phyloP scores from a whole-genome alignment of 2,888 invertebrate species.

The Cephus spinipes region DNA sequence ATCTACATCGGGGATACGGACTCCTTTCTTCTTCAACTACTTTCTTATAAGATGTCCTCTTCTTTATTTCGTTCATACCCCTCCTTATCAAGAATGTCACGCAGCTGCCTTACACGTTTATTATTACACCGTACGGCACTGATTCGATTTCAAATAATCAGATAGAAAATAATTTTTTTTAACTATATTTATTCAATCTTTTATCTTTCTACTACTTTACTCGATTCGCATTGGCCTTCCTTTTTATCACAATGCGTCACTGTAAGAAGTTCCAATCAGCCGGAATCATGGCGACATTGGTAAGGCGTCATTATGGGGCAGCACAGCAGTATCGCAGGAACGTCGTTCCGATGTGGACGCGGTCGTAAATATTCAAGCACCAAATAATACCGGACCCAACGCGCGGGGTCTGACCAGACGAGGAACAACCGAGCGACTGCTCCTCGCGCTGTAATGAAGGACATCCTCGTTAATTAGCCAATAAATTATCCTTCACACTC shows the following conservation, averaged over 20 bases:
- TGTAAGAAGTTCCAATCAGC: neutral
- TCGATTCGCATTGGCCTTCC: neutral
- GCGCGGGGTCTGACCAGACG: constrained; percentile 46
- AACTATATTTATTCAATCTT: neutral
- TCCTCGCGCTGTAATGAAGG: constrained; percentile 64
- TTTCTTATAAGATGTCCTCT: neutral
- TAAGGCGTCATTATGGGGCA: constrained; percentile 60
- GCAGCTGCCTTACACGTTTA: neutral
- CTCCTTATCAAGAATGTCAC: neutral
- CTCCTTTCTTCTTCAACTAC: neutral
- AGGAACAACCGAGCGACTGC: constrained; percentile 32
- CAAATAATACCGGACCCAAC: constrained; percentile 58
- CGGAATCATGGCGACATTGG: constrained; percentile 55
- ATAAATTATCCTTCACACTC: constrained; percentile 64
- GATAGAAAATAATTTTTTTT: neutral
- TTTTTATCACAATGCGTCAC: neutral
- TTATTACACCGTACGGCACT: neutral
- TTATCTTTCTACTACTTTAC: neutral
- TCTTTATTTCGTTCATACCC: neutral
- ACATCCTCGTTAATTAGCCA: constrained; percentile 66
- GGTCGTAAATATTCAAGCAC: constrained; percentile 65
- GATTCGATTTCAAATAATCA: neutral
- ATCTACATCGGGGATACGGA: neutral
- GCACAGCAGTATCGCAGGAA: constrained; percentile 33
- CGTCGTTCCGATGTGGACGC: constrained; percentile 35